These are phyloP conservation scores for Lepidocyrtinus sp. DNA, from an alignment of 2,888 invertebrate genomes.

Conservation along the genomic window DNA sequence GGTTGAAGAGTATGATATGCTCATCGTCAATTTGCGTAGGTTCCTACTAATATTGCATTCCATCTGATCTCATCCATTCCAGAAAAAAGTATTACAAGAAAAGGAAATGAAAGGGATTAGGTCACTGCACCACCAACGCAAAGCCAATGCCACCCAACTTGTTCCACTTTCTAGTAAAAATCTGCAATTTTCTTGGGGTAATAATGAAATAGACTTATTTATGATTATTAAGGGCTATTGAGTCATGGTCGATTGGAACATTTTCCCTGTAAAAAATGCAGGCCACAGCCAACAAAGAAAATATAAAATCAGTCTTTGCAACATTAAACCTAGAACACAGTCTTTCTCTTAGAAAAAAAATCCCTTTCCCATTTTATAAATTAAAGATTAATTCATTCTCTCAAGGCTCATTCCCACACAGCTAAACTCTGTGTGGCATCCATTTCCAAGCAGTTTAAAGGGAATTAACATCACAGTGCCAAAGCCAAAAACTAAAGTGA, in stretches of 20 bases:
- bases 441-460: background rate
- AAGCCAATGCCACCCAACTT: conserved; percentile 7
- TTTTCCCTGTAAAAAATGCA: too few relatives aligned
- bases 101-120: conserved; percentile 4
- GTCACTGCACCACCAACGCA: conserved; percentile 2
- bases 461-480: background rate
- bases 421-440: background rate
- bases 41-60: conserved; percentile 4
- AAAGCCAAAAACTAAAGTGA: background rate
- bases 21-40: background rate
- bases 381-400: background rate
- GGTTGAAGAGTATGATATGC: background rate
- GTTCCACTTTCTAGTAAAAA: too few relatives aligned
- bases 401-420: background rate
- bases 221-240: conserved; percentile 12
- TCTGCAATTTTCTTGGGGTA: background rate
- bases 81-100: background rate
- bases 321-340: too few relatives aligned
- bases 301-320: too few relatives aligned
- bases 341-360: too few relatives aligned
- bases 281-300: too few relatives aligned
- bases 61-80: background rate
- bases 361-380: background rate
- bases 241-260: conserved; percentile 18
- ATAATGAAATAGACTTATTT: conserved; percentile 18